Evolutionary conservation across 2,888 invertebrate genomes (phyloP).

Genomic region (Stenolophus ochropezus): DNA sequence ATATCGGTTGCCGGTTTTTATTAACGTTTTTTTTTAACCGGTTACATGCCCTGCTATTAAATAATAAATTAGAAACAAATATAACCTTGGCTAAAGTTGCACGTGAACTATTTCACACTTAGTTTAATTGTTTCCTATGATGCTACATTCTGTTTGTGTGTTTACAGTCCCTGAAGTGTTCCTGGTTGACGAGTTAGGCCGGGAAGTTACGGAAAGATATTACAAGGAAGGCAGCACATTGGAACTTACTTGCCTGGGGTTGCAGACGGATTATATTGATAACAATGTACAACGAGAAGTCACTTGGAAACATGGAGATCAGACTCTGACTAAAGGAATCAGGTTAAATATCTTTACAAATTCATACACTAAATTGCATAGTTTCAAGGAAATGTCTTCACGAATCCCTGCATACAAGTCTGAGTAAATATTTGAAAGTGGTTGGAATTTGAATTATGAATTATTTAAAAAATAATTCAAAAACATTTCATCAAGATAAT

Average conservation of each 20-base stretch:
- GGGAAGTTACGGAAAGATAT: constrained; percentile 77
- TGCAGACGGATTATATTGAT: constrained; percentile 70
- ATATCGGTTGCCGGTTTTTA: too few species aligned
- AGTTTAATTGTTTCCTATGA: too few species aligned
- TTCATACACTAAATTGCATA: constrained; percentile 33
- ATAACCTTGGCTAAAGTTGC: too few species aligned
- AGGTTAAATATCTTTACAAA: constrained; percentile 71
- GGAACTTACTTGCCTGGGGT: constrained; percentile 75
- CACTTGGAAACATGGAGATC: constrained; percentile 76
- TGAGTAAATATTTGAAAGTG: too few species aligned
- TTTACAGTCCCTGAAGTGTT: constrained; percentile 77
- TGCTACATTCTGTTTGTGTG: constrained; percentile 55
- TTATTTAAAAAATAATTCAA: too few species aligned
- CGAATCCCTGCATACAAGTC: too few species aligned
- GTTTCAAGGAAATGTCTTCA: background rate
- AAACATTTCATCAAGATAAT: too few species aligned
- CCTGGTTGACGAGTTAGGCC: constrained; percentile 77
- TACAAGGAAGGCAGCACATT: constrained; percentile 77
- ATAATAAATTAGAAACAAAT: too few species aligned
- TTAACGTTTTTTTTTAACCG: too few species aligned
- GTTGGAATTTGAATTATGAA: too few species aligned
- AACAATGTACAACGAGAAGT: constrained; percentile 69
- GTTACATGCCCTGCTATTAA: too few species aligned
- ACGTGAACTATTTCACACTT: too few species aligned
- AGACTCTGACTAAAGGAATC: constrained; percentile 74